phyloP scores from a whole-genome alignment of 2,888 invertebrate genomes.

The Coronaproctus castanopsis region DNA sequence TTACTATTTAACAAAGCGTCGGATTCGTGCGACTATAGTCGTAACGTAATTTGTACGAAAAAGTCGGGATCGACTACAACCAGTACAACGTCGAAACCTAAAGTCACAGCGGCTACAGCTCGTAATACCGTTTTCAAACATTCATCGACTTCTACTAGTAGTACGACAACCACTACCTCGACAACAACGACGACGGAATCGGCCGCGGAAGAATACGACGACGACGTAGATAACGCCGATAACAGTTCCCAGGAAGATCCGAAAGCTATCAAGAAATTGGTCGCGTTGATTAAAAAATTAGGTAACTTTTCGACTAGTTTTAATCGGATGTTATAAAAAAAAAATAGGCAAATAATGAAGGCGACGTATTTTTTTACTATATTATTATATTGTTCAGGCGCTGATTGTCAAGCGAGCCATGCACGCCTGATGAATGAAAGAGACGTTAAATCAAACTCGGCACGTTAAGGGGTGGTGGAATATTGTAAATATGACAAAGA shows the following conservation, averaged over 20 bases:
- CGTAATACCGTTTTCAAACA: neutral
- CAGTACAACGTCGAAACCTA: slow-evolving; percentile 25
- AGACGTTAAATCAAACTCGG: too few relatives aligned
- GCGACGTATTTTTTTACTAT: too few relatives aligned
- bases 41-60: slow-evolving; percentile 64
- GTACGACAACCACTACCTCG: slow-evolving; percentile 30
- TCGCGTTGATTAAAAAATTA: slow-evolving; percentile 65
- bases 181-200: slow-evolving; percentile 25
- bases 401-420: too few relatives aligned
- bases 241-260: slow-evolving; percentile 39
- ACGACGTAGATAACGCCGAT: slow-evolving; percentile 23
- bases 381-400: too few relatives aligned
- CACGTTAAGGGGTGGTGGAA: too few relatives aligned
- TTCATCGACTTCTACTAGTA: slow-evolving; percentile 25
- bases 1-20: slow-evolving; percentile 77
- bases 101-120: slow-evolving; percentile 26
- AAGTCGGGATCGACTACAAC: slow-evolving; percentile 31
- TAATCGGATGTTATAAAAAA: too few relatives aligned
- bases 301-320: too few relatives aligned
- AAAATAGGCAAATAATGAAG: neutral
- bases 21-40: slow-evolving; percentile 77
- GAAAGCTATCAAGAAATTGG: slow-evolving; percentile 57
- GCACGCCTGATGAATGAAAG: too few relatives aligned
- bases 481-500: too few relatives aligned
- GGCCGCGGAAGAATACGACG: slow-evolving; percentile 23